phyloP scores from a whole-genome alignment of 2,797 vertebrate species.

The Parauchenoglanis punctatus region DNA sequence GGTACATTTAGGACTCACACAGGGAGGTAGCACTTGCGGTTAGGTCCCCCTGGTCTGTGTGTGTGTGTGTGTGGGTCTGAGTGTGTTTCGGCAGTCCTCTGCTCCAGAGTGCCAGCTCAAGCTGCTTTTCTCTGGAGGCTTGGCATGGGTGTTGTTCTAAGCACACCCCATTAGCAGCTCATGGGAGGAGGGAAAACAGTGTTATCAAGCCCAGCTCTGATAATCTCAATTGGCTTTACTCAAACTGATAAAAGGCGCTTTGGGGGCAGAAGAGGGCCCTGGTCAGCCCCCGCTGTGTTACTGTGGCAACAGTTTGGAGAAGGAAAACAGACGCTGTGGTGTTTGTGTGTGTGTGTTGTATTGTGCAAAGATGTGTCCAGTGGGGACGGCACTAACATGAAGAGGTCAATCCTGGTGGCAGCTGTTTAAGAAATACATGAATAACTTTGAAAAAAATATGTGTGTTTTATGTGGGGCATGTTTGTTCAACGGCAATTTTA shows the following conservation, averaged over 20 bases:
- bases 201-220: slow-evolving; percentile 82
- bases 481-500: slow-evolving; percentile 19
- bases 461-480: slow-evolving; percentile 23
- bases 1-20: slow-evolving; percentile 61
- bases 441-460: slow-evolving; percentile 48
- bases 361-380: slow-evolving; percentile 52
- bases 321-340: slow-evolving; percentile 61
- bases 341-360: slow-evolving; percentile 39
- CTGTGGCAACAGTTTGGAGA: slow-evolving; percentile 66
- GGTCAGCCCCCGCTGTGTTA: slow-evolving; percentile 73
- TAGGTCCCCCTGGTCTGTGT: slow-evolving; percentile 63
- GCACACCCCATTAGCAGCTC: slow-evolving; percentile 88
- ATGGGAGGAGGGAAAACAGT: slow-evolving; percentile 84
- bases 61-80: slow-evolving; percentile 29
- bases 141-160: slow-evolving; percentile 77
- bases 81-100: slow-evolving; percentile 40
- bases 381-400: slow-evolving; percentile 61
- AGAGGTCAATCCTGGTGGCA: slow-evolving; percentile 54
- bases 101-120: slow-evolving; percentile 28
- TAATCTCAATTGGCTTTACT: slow-evolving; percentile 90
- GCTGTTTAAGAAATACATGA: slow-evolving; percentile 58
- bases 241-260: slow-evolving; percentile 83
- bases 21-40: slow-evolving; percentile 61
- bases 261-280: slow-evolving; percentile 71
- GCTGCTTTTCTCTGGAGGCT: slow-evolving; percentile 36